Evolutionary conservation across 2,797 vertebrate genomes (phyloP), one percentile per base, ranked within the genome.

Genomic region (Tolypeutes matacus): DNA sequence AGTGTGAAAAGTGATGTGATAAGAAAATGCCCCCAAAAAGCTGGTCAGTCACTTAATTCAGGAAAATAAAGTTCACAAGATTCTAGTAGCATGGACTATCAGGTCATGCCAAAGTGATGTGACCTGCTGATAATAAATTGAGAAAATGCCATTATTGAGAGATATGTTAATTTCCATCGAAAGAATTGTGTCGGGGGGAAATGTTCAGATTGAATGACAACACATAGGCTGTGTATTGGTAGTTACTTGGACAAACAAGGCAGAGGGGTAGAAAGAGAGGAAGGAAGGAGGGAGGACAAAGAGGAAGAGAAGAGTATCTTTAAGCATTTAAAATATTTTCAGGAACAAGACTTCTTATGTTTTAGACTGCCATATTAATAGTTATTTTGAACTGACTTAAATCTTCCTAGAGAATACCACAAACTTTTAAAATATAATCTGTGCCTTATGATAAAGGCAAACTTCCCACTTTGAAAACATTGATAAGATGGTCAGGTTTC

Each of bases 271-370:
- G n/a, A 4, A 27, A n/a, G 21, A 34, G 1, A 15, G 23, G 20
- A 2, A 34, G 25, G 20, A 78, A 13, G 11, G 82, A 23, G 62
- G 69, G 7, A 60, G 8, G 17, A 62, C 39, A 18, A 51, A 13
- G 34, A 77, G 31, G 31, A 53, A 56, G 25, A 23, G 18, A 51
- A 73, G 86, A 89, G 4, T 46, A 81, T 25, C 12, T 29, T 60
- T 2, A 92, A 90, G 31, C 31, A 89, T 36, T 83, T 75, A 87
- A 90, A 96, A 82, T 93, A 83, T 81, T 91, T n/a, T 39, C 36
- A 88, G 42, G n/a, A 82, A 3, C 7, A 91, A 77, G 12, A 87
- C 94, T 81, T 92, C 51, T 42, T 76, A 25, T 58, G 13, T 80
- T 83, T 88, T 49, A 82, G 5, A 60, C 21, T 80, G 34, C 53